Base-by-base conservation (phyloP, 2,113 vertebrate genomes). In the Triplophysa tibetana region DNA sequence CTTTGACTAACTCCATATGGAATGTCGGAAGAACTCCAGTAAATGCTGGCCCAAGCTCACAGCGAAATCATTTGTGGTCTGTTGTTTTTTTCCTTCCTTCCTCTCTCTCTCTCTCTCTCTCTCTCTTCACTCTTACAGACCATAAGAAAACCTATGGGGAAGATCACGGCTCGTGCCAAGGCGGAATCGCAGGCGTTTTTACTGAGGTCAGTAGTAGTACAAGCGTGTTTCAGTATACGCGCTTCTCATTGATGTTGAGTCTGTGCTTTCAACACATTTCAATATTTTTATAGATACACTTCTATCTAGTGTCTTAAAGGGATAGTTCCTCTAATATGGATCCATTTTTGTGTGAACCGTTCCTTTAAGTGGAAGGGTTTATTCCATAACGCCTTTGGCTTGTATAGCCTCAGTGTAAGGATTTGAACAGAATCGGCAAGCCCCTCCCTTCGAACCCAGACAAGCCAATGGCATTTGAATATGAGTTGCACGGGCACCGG, bases 91-190 rank as follows among this genome's bases (percentile, higher is more conserved):
- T 54, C 17, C 50, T 21, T 38, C 77, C 41, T 45, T 43, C 73
- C 26, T 54, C 26, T 81, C 67, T 58, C 65, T 74, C 21, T 63
- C 33, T 64, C 21, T 70, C 68, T 70, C 60, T 90, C 83, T 89
- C 90, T 72, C 87, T 66, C 43, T 70, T 67, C 89, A 86, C 89
- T 89, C 81, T 89, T 90, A 67, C 88, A 99, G 98, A 98, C 90
- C 94, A 99, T 89, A 99, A 99, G 93, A 98, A 97, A 93, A 99
- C 95, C 85, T 99, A 99, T 2, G 98, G 97, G 8, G 97, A 99
- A 87, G 98, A 99, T 85, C 98, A 99, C 0, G 98, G 98, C 86
- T 99, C 98, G 0, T 99, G 98, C 93, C 98, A 99, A 91, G 98
- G 97, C 0, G 98, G 98, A 72, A 98, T 97, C 1, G 94, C 97